These are phyloP conservation scores for Neoitamus cyanurus DNA, from an alignment of 2,888 invertebrate genomes.

Conservation along the genomic window DNA sequence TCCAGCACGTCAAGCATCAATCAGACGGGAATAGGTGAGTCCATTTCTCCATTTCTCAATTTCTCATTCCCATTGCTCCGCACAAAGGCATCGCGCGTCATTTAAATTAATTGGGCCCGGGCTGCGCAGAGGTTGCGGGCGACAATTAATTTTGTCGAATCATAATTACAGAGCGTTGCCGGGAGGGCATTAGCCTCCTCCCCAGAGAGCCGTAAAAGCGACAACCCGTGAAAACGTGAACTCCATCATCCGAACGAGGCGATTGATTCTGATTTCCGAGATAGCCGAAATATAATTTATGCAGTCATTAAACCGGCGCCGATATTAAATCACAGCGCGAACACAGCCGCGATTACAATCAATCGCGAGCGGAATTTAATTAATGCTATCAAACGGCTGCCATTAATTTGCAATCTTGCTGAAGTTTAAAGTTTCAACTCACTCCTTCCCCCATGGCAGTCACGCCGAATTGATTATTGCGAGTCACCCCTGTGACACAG, in stretches of 20 bases:
- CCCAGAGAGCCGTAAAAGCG: background rate
- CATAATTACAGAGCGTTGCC: background rate
- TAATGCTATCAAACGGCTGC: conserved; percentile 24
- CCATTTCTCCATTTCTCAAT: background rate
- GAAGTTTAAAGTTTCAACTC: background rate
- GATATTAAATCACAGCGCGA: conserved; percentile 29
- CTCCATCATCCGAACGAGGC: background rate
- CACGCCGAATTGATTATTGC: background rate
- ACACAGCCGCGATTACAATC: conserved; percentile 21
- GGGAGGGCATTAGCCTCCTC: background rate
- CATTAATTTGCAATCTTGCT: conserved; percentile 12
- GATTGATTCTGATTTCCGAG: conserved; percentile 17
- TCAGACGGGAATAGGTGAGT: conserved; percentile 77
- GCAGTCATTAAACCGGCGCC: conserved; percentile 13
- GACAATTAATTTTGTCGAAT: conserved; percentile 7
- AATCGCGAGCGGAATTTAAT: conserved; percentile 30
- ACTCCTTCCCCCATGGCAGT: background rate
- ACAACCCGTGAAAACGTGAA: conserved; percentile 25
- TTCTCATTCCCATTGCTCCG: background rate
- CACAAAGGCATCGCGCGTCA: background rate
- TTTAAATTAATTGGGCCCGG: conserved; percentile 9
- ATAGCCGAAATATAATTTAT: conserved; percentile 34
- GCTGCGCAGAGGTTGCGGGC: background rate
- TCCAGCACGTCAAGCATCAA: conserved; percentile 77
- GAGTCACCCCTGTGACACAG: background rate